Evolutionary conservation across 2,797 vertebrate species (phyloP).

Genomic region (Anabas testudineus): DNA sequence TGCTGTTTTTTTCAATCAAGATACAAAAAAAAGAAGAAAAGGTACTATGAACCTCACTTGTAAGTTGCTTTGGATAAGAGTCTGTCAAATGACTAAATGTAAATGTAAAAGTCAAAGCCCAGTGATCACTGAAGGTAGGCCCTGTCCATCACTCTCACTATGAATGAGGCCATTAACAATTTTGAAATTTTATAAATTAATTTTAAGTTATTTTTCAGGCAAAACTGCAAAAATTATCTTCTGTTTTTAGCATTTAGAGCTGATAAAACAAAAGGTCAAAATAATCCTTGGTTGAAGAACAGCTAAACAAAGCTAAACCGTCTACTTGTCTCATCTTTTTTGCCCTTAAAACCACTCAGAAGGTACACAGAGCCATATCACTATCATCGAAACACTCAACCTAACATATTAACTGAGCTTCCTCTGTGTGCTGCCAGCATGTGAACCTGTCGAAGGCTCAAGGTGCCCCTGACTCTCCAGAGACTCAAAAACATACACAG

Average conservation of each 20-base stretch:
- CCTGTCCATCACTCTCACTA: slow-evolving; percentile 8
- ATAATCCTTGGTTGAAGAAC: neutral
- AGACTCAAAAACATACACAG: slow-evolving; percentile 24
- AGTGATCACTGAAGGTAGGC: neutral
- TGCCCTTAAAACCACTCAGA: slow-evolving; percentile 12
- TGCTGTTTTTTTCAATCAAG: too few species aligned
- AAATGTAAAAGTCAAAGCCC: neutral
- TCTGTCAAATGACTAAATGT: too few species aligned
- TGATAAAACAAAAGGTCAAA: neutral
- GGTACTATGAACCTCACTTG: too few species aligned
- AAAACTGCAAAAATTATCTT: neutral
- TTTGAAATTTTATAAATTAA: too few species aligned
- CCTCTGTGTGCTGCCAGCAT: slow-evolving; percentile 26
- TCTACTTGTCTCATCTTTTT: slow-evolving; percentile 8
- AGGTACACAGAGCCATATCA: slow-evolving; percentile 4
- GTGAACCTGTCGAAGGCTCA: slow-evolving; percentile 46
- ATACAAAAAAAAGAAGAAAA: too few species aligned
- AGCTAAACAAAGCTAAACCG: slow-evolving; percentile 19
- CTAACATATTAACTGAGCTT: slow-evolving; percentile 26
- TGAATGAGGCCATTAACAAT: neutral
- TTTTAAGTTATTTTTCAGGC: neutral
- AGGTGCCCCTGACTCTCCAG: slow-evolving; percentile 52
- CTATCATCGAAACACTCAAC: slow-evolving; percentile 13
- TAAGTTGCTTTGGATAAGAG: too few species aligned
- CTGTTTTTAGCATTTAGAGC: neutral